phyloP scores from a whole-genome alignment of 2,113 vertebrate species.

The Pollimyrus isidori region DNA sequence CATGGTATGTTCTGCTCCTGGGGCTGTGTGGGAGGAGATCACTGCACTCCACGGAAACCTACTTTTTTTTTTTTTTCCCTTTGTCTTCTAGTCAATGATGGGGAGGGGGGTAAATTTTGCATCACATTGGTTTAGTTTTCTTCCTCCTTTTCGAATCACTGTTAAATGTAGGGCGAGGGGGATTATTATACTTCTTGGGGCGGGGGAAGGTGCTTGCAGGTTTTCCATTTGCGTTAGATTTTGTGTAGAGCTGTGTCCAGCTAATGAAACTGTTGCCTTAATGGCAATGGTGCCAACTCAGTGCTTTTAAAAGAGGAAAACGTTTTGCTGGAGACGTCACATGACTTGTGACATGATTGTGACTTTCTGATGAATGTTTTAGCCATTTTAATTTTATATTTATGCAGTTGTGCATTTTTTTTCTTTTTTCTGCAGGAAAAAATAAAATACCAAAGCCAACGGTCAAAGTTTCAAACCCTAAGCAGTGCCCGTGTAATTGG shows the following conservation, averaged over 20 bases:
- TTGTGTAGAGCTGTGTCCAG: constrained; percentile 65
- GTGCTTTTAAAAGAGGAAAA: constrained; percentile 52
- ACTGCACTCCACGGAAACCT: constrained; percentile 77
- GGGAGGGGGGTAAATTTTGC: constrained; percentile 47
- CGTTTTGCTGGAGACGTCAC: constrained; percentile 83
- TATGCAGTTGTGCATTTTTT: constrained; percentile 99
- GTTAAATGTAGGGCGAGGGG: constrained; percentile 53
- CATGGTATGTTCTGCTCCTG: constrained; percentile 73
- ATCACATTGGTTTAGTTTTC: constrained; percentile 33
- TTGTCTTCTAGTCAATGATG: constrained; percentile 39
- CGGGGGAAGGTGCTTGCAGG: constrained; percentile 35
- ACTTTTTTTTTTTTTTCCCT: constrained; percentile 35
- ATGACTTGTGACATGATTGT: constrained; percentile 66
- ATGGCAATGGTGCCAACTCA: constrained; percentile 65
- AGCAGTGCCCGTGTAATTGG: constrained; percentile 89
- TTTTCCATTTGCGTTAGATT: constrained; percentile 40
- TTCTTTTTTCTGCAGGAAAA: constrained; percentile 68
- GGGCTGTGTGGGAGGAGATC: constrained; percentile 58
- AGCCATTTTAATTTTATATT: constrained; percentile 99
- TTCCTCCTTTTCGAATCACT: constrained; percentile 48
- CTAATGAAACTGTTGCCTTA: constrained; percentile 57
- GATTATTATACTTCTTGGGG: constrained; percentile 45
- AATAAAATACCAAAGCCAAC: constrained; percentile 98
- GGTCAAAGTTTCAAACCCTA: constrained; percentile 89
- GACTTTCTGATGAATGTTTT: constrained; percentile 98